Evolutionary conservation across 2,113 vertebrate genomes (phyloP).

Genomic region (Edolisoma coerulescens): DNA sequence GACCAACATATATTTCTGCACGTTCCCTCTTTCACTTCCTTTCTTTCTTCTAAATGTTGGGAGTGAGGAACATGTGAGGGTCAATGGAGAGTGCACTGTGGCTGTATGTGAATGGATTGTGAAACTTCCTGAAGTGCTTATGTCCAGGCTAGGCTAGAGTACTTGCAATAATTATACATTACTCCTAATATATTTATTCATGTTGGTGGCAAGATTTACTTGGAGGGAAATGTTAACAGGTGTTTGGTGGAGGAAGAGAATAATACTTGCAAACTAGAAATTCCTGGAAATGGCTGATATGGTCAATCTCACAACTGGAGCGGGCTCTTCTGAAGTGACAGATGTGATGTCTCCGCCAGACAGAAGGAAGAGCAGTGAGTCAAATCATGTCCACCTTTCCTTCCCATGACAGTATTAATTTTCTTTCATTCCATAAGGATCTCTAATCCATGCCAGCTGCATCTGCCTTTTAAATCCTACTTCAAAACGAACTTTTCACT

Average conservation of each 20-base stretch:
- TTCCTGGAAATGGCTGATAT: neutral
- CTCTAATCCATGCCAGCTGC: neutral
- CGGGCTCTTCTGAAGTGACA: neutral
- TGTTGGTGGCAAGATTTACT: neutral
- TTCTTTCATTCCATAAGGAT: neutral
- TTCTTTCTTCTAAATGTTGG: neutral
- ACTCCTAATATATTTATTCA: neutral
- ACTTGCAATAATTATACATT: neutral
- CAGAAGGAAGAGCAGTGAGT: neutral
- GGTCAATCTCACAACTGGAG: neutral
- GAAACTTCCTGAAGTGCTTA: neutral
- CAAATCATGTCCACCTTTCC: neutral
- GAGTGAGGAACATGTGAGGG: neutral
- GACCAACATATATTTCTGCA: neutral
- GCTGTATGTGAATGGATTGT: neutral
- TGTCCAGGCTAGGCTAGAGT: neutral
- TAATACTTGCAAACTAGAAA: neutral
- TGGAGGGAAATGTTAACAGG: neutral
- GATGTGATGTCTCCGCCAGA: accelerated
- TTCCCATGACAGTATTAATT: neutral
- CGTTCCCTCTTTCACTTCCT: neutral
- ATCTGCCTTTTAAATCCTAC: neutral
- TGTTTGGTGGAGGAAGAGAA: neutral
- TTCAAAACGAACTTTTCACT: neutral
- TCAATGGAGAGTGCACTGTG: neutral